Base-by-base conservation (phyloP, 2,797 vertebrate species). In the Emys orbicularis region DNA sequence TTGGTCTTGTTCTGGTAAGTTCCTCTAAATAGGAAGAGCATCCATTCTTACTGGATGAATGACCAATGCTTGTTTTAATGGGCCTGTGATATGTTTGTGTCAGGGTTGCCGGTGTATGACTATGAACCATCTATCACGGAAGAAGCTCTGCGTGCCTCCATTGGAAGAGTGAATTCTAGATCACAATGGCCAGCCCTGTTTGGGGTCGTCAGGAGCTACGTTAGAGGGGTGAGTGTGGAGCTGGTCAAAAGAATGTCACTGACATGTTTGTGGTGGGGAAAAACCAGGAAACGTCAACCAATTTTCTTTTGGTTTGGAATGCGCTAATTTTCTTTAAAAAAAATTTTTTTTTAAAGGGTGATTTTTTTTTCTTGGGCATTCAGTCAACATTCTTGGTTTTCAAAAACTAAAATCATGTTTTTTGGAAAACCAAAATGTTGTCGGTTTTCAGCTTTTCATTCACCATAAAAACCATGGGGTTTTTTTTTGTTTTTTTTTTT, bases 91-190 rank as follows among this genome's bases (percentile, higher is more conserved):
- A 37, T 79, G 23, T 90, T 83, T 41, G 5, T 53, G 54, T 61
- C 92, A 98, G 98, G 96, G 1, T 95, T 98, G 84, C 98, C 97
- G 0, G 96, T 96, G 3, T 98, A 98, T 0, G 95, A 98, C 95
- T 98, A 98, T 0, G 95, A 98, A 0, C 86, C 87, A 3, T 72
- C 95, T 19, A 65, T 97, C 47, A 16, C 84, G 34, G 92, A 89
- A 54, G 96, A 96, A 50, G 98, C 98, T 87, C 96, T 98, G 88
- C 83, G 87, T 0, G 96, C 96, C 83, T 98, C 98, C 0, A 83
- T 98, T 85, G 96, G 95, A 10, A 96, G 95, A 68, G 97, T 98
- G 95, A 98, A 98, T 15, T 77, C 96, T 3, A 97, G 84, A 76
- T 83, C 94, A 0, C 85, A 94, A 96, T 95, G 97, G 13, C 95